Conservation (phyloP, 2,797 vertebrate genomes). For the Notoglanidium macrostoma region DNA sequence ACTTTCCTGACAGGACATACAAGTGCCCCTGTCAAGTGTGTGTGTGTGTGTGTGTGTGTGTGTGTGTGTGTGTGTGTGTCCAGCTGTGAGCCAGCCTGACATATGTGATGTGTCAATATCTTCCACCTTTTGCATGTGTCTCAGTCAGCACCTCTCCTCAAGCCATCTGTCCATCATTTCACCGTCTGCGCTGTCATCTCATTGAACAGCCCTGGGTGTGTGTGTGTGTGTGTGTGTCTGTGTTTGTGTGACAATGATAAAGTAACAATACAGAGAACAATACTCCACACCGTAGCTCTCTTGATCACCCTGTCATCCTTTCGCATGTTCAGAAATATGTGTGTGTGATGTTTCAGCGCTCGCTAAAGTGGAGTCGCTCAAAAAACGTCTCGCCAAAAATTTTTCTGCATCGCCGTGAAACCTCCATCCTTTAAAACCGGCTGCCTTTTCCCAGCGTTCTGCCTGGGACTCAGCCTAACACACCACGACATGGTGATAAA, state of each 20-base stretch:
- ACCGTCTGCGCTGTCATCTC: slow-evolving; percentile 61
- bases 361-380: background rate
- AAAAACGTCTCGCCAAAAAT: background rate
- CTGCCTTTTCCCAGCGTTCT: background rate
- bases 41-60: slow-evolving; percentile 24
- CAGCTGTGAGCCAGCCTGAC: slow-evolving; percentile 62
- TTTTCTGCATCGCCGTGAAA: background rate
- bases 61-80: background rate
- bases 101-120: slow-evolving; percentile 65
- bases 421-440: background rate
- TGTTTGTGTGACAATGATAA: background rate
- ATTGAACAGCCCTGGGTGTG: slow-evolving; percentile 38
- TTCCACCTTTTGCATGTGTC: slow-evolving; percentile 25
- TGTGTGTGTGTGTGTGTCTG: background rate
- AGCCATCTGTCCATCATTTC: slow-evolving; percentile 53
- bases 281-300: background rate
- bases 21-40: slow-evolving; percentile 14
- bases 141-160: slow-evolving; percentile 43
- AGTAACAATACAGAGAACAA: background rate
- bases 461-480: background rate
- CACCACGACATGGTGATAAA: slow-evolving; percentile 6
- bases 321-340: too few relatives aligned
- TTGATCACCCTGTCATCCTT: background rate
- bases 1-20: slow-evolving; percentile 25
- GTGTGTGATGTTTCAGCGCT: background rate